phyloP scores from a whole-genome alignment of 2,888 invertebrate species.

The Perizoma affinitatum region DNA sequence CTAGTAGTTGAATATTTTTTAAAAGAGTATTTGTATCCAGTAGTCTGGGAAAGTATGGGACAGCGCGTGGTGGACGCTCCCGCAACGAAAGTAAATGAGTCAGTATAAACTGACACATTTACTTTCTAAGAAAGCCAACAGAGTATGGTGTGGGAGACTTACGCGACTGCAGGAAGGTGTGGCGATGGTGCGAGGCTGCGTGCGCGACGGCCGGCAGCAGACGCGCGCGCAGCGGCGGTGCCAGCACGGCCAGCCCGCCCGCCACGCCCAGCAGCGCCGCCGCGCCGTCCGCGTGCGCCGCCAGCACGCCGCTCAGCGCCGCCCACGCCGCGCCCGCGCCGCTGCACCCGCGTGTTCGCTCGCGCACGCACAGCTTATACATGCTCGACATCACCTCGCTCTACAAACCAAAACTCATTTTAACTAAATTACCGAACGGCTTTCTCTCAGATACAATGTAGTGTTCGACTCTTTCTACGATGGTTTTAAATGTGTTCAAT shows the following conservation, averaged over 20 bases:
- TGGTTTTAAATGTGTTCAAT: too few relatives aligned
- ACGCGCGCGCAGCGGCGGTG: constrained; percentile 45
- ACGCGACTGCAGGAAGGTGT: constrained; percentile 63
- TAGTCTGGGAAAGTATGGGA: too few relatives aligned
- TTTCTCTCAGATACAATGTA: not conserved
- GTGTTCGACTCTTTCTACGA: too few relatives aligned
- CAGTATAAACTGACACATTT: too few relatives aligned
- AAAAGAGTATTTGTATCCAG: too few relatives aligned
- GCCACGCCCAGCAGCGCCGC: constrained; percentile 49
- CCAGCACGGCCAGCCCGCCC: constrained; percentile 41
- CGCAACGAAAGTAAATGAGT: too few relatives aligned
- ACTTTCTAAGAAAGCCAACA: too few relatives aligned
- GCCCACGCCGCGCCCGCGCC: constrained; percentile 45
- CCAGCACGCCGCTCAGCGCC: constrained; percentile 44
- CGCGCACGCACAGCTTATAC: constrained; percentile 53
- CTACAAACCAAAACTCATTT: constrained; percentile 40
- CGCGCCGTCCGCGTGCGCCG: constrained; percentile 45
- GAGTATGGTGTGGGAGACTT: constrained; percentile 31
- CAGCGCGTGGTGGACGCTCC: too few relatives aligned
- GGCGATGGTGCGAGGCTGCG: constrained; percentile 64
- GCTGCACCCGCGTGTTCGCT: constrained; percentile 40
- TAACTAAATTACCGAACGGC: too few relatives aligned
- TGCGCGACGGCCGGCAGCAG: constrained; percentile 69
- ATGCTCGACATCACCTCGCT: constrained; percentile 57
- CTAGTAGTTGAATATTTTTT: too few relatives aligned